Percentiles rank a stretch among this genome's conserved stretches.
These are phyloP conservation scores for Picathartes gymnocephalus DNA, from an alignment of 2,113 vertebrate genomes.

Conservation along the genomic window DNA sequence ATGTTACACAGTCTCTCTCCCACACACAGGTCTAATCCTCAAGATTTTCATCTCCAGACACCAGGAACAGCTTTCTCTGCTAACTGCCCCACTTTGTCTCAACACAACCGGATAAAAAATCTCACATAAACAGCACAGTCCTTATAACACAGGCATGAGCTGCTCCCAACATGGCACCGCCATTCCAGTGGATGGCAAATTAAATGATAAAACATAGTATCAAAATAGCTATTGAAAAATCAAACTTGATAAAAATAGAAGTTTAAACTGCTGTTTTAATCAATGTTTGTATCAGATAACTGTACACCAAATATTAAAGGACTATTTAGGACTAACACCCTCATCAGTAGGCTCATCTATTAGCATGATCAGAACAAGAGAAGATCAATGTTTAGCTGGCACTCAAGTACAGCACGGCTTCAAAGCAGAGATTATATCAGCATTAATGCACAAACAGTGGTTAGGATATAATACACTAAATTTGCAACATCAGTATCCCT, in stretches of 20 bases:
- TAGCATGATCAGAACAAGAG: constrained; percentile 15
- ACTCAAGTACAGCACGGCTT: constrained; percentile 10
- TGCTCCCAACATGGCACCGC: neutral
- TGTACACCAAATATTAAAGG: constrained; percentile 41
- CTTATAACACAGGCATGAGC: neutral
- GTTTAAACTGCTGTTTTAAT: constrained; percentile 55
- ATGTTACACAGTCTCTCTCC: neutral
- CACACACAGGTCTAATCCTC: neutral
- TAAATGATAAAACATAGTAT: neutral
- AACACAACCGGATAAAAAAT: neutral
- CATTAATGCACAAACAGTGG: constrained; percentile 6
- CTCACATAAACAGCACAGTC: neutral
- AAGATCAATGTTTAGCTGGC: neutral
- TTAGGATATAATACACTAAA: neutral
- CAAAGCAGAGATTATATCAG: constrained; percentile 13
- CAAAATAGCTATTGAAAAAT: constrained; percentile 7
- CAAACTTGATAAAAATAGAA: constrained; percentile 40
- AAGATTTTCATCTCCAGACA: neutral
- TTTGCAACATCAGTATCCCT: neutral
- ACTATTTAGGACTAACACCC: constrained; percentile 9
- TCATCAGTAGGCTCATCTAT: constrained; percentile 21
- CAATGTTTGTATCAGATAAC: constrained; percentile 17
- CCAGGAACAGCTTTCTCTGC: neutral
- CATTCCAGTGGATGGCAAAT: neutral
- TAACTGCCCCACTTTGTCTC: neutral